Evolutionary conservation across 2,113 vertebrate genomes (phyloP).

Genomic region (Cettia cetti): DNA sequence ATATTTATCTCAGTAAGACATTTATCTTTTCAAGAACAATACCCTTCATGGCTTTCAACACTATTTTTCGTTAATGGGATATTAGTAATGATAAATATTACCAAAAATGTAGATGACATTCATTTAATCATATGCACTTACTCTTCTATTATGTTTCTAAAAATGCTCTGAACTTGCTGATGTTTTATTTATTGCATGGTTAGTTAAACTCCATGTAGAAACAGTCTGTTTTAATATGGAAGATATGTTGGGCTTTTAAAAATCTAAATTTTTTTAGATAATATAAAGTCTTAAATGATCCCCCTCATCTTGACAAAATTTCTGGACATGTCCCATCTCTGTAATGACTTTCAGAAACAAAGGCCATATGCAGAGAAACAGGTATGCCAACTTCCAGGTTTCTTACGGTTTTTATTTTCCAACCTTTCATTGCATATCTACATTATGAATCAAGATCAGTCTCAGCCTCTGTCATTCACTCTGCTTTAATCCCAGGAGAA

Average conservation of each 20-base stretch:
- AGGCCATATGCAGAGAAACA: accelerated
- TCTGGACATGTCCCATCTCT: background rate
- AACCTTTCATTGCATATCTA: background rate
- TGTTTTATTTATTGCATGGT: background rate
- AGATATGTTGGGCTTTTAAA: background rate
- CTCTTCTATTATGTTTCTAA: background rate
- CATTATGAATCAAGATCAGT: background rate
- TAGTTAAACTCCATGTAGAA: background rate
- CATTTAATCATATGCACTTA: background rate
- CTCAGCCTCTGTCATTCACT: background rate
- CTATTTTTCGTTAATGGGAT: background rate
- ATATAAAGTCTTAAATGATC: background rate
- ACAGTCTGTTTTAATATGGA: background rate
- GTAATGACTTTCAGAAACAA: background rate
- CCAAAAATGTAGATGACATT: background rate
- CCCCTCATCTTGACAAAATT: background rate
- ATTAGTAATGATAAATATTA: background rate
- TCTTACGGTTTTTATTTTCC: background rate
- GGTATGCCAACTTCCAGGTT: background rate
- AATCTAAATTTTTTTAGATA: background rate
- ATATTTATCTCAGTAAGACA: no score
- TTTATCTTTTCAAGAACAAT: background rate
- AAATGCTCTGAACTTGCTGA: background rate
- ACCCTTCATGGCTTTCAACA: background rate
- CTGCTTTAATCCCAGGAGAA: background rate